Evolutionary conservation across 2,113 vertebrate genomes (phyloP).

Genomic region (Synchiropus splendidus): DNA sequence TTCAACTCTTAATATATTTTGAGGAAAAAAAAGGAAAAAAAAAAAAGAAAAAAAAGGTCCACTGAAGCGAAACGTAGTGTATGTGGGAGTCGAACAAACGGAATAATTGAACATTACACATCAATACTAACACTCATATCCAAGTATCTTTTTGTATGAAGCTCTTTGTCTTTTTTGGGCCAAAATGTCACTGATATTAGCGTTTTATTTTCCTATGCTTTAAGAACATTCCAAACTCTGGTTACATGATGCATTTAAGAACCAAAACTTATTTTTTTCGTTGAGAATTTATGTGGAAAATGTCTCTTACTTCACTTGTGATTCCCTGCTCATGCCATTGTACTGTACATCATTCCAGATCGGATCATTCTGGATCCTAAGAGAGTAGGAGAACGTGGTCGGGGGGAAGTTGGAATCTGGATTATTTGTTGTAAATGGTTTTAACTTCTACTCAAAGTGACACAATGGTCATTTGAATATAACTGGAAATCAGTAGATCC

Average conservation of each 20-base stretch:
- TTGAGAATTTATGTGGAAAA: no score
- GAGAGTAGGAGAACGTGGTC: no score
- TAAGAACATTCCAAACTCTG: neutral
- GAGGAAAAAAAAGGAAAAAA: slow-evolving; percentile 30
- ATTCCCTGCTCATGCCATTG: no score
- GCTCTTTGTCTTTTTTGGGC: slow-evolving; percentile 8
- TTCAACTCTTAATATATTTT: slow-evolving; percentile 11
- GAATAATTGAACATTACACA: no score
- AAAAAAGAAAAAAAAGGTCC: slow-evolving; percentile 6
- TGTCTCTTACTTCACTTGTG: no score
- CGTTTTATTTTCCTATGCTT: slow-evolving; percentile 42
- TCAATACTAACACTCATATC: slow-evolving; percentile 21
- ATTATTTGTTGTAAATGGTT: no score
- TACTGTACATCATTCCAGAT: no score
- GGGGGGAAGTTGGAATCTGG: no score
- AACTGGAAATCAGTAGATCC: no score
- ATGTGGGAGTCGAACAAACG: slow-evolving; percentile 50
- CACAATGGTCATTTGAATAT: no score
- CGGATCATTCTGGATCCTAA: no score
- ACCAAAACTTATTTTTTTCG: slow-evolving; percentile 9
- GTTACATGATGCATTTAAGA: slow-evolving; percentile 17
- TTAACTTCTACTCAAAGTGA: no score
- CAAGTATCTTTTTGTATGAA: slow-evolving; percentile 7
- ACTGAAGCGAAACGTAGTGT: slow-evolving; percentile 28
- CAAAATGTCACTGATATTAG: slow-evolving; percentile 8